A percentile compares a stretch with the other conserved stretches of the same genome.
These are phyloP conservation scores for Chaitophorus viminalis DNA, from an alignment of 2,888 invertebrate genomes.

Conservation along the genomic window DNA sequence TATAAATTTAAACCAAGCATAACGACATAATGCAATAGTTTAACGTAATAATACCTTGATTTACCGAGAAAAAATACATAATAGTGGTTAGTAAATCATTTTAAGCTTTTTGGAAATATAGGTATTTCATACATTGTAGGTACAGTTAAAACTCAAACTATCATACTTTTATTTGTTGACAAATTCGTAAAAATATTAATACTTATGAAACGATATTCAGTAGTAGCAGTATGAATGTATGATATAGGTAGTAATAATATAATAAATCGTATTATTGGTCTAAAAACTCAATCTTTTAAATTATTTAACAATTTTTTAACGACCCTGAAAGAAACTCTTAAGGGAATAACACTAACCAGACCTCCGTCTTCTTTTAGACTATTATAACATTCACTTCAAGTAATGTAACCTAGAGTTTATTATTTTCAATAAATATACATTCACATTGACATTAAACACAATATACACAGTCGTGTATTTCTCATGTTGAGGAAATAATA, in stretches of 20 bases:
- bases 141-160: background rate
- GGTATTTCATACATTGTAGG: background rate
- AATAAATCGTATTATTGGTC: background rate
- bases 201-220: background rate
- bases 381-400: conserved; percentile 10
- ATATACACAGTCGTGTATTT: no score
- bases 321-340: conserved; percentile 15
- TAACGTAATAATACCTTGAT: background rate
- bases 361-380: background rate
- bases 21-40: background rate
- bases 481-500: no score
- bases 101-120: conserved; percentile 6
- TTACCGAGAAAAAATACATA: background rate
- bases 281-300: background rate
- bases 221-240: no score
- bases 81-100: conserved; percentile 17
- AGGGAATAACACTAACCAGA: conserved; percentile 4
- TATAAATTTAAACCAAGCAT: background rate
- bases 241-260: no score
- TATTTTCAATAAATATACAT: no score
- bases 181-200: background rate
- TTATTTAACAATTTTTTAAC: background rate
- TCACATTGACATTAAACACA: no score
- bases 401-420: background rate
- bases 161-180: background rate